Percentiles rank a stretch among this genome's conserved stretches.
These are phyloP conservation scores for Pygmarrhopalites habei DNA, from an alignment of 1,140 invertebrate genomes.

Conservation along the genomic window DNA sequence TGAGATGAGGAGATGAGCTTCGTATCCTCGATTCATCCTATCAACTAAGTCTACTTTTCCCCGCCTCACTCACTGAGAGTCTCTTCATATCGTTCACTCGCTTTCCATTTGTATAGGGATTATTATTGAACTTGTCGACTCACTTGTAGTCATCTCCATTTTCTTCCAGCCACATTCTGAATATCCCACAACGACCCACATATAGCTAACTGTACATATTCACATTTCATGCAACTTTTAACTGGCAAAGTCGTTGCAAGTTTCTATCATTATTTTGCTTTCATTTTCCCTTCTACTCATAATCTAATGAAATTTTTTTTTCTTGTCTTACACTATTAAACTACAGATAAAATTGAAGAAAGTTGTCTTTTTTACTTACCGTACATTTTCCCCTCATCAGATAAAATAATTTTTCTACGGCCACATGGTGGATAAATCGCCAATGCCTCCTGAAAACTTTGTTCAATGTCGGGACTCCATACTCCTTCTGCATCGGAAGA, in stretches of 20 bases:
- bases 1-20: constrained; percentile 17
- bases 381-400: constrained; percentile 99
- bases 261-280: too few species aligned
- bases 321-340: too few species aligned
- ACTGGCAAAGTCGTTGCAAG: too few species aligned
- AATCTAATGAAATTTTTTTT: too few species aligned
- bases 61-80: constrained; percentile 3
- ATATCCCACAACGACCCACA: neutral
- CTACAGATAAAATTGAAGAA: too few species aligned
- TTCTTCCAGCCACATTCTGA: neutral
- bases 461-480: constrained; percentile 99
- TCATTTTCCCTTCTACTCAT: too few species aligned
- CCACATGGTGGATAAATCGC: constrained; percentile 99
- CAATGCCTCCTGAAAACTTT: constrained; percentile 98
- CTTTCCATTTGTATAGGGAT: constrained; percentile 10
- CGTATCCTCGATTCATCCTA: constrained; percentile 20
- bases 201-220: too few species aligned
- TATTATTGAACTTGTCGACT: constrained; percentile 29
- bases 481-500: constrained; percentile 97
- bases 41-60: constrained; percentile 14
- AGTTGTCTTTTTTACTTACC: constrained; percentile 63
- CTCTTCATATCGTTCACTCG: constrained; percentile 21
- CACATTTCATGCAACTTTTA: too few species aligned
- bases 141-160: constrained; percentile 16
- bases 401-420: constrained; percentile 96